Evolutionary conservation across 2,113 vertebrate species (phyloP), one percentile per base, ranked within the genome.

Genomic region (Oxyura jamaicensis): DNA sequence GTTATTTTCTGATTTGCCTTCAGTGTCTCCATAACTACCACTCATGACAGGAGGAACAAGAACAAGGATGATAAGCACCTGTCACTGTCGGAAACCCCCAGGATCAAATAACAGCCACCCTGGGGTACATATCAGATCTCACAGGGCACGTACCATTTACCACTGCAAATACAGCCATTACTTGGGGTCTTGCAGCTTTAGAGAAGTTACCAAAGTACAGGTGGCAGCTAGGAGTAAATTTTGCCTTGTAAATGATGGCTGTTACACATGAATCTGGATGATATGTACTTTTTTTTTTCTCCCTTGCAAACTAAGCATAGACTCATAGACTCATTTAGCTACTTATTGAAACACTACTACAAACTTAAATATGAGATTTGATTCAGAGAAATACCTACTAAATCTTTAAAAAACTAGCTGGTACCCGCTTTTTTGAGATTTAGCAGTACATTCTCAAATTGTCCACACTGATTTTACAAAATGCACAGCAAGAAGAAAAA

Each of bases 1-100:
- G 69, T 44, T 91, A 58, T 74, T 95, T 91, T 92, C 80, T 86
- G 71, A 82, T 86, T 79, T 91, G 41, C 46, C 82, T 96, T 28
- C 75, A 83, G 73, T 42, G 33, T 91, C 74, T 75, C 81, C n/a
- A 44, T 76, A 89, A 88, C 82, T 66, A 52, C 62, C 35, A 50
- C 72, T 87, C 52, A 77, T 88, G 60, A 83, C 83, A 91, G 75
- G 60, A 95, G 65, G 35, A 93, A 11, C 23, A 78, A 23, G 73
- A 71, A 46, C 74, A 81, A 71, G 88, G 90, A 88, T 58, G 72
- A 44, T 35, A 73, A 90, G 75, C 66, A 95, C 65, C 85, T 88
- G 81, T 68, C 53, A 17, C 36, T 83, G 50, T 17, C 28, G 44
- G 78, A 90, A 95, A 91, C 20, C 35, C 78, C 7, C 2, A 17